Evolutionary conservation across 1,140 invertebrate species (phyloP).

Genomic region (Mesaphorura yosii): DNA sequence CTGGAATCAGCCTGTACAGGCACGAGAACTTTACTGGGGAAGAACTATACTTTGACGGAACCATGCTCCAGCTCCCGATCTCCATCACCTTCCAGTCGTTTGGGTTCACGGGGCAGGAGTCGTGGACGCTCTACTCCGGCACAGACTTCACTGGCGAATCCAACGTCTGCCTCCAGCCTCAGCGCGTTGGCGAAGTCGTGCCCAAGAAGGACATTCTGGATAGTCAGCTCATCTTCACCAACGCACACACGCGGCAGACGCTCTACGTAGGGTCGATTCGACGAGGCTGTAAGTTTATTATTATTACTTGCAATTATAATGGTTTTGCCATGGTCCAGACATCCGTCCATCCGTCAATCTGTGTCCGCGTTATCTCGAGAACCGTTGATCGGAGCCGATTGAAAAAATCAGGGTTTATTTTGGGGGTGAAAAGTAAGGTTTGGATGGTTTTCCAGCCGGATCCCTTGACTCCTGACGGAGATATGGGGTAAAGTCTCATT

Average conservation of each 20-base stretch:
- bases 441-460: too few species aligned
- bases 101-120: not conserved
- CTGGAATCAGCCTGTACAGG: not conserved
- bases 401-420: too few species aligned
- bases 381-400: too few species aligned
- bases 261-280: constrained; percentile 1
- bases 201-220: not conserved
- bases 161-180: too few species aligned
- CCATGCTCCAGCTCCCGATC: not conserved
- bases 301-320: not conserved
- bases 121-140: not conserved
- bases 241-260: not conserved
- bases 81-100: not conserved
- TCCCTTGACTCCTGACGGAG: too few species aligned
- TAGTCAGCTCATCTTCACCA: not conserved
- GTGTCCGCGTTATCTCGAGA: too few species aligned
- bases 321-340: not conserved
- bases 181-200: not conserved
- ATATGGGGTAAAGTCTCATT: too few species aligned
- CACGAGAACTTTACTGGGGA: not conserved
- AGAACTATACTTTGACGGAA: constrained; percentile 4
- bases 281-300: not conserved
- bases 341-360: too few species aligned
- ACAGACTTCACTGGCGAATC: not conserved
- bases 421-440: too few species aligned